Percentiles rank a stretch among this genome's conserved stretches.
These are phyloP conservation scores for Hypanus sabinus DNA, from an alignment of 2,113 vertebrate species.

Conservation along the genomic window DNA sequence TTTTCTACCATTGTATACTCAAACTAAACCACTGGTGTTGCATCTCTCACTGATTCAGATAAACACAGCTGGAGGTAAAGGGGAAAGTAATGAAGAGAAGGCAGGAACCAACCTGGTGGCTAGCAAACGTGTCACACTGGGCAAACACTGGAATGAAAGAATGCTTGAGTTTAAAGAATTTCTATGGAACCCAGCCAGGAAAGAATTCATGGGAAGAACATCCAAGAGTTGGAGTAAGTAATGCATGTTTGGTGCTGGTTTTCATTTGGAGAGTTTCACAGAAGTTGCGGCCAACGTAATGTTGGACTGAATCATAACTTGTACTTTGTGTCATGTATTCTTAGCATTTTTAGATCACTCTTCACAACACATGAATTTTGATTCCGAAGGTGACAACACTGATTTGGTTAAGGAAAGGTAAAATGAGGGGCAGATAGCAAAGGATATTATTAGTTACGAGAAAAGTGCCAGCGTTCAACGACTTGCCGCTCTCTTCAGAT, in stretches of 20 bases:
- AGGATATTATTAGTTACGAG: neutral
- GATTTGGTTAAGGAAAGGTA: neutral
- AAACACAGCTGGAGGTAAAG: conserved; percentile 68
- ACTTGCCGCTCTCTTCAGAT: neutral
- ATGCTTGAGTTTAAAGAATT: conserved; percentile 71
- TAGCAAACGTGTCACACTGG: conserved; percentile 47
- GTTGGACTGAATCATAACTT: neutral
- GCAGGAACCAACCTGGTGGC: conserved; percentile 63
- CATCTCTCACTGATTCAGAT: conserved; percentile 64
- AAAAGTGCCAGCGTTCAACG: neutral
- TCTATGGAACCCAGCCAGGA: conserved; percentile 88
- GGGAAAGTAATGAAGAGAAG: conserved; percentile 67
- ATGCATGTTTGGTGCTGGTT: neutral
- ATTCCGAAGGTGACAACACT: neutral
- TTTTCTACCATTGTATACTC: neutral
- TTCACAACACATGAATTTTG: neutral
- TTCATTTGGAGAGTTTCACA: too few relatives aligned
- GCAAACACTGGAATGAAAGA: conserved; percentile 68
- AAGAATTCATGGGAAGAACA: conserved; percentile 83
- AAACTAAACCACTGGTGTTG: conserved; percentile 24
- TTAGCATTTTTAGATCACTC: neutral
- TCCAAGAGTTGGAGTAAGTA: conserved; percentile 93
- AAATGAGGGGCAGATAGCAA: neutral
- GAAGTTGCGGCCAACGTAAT: neutral
- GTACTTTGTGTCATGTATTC: neutral